These are phyloP conservation scores for Chromobotia macracanthus DNA, from an alignment of 2,797 vertebrate species.

Conservation along the genomic window DNA sequence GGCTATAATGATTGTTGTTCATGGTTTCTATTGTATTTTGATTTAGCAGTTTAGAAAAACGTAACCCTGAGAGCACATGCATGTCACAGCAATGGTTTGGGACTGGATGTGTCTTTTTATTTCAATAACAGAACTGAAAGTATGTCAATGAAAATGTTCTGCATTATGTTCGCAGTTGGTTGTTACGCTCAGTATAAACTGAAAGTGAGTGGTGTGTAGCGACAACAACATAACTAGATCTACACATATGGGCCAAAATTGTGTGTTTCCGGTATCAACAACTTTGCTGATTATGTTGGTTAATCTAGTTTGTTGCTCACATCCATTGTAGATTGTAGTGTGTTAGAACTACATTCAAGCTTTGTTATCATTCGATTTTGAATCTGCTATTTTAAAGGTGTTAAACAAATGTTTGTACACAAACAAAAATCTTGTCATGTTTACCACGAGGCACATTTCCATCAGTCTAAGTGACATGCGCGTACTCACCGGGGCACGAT, in stretches of 20 bases:
- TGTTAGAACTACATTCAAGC: too few species aligned
- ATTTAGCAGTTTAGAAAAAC: slow-evolving; percentile 46
- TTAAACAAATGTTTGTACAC: too few species aligned
- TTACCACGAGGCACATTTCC: not conserved
- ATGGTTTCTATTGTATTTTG: slow-evolving; percentile 50
- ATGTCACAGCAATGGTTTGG: not conserved
- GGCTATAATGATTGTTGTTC: slow-evolving; percentile 50
- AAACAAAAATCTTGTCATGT: too few species aligned
- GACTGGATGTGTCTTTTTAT: not conserved
- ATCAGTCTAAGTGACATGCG: not conserved
- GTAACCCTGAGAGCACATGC: slow-evolving; percentile 15
- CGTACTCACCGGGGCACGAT: not conserved
- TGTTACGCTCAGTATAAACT: not conserved
- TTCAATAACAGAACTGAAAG: not conserved
- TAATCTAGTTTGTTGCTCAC: too few species aligned
- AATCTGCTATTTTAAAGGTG: too few species aligned
- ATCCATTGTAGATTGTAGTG: too few species aligned
- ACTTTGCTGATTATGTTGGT: too few species aligned
- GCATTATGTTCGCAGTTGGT: not conserved
- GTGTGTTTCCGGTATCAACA: too few species aligned
- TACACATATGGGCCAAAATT: too few species aligned
- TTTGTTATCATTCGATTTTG: too few species aligned
- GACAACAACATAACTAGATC: not conserved
- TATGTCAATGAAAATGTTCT: too few species aligned
- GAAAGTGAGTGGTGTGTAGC: not conserved